phyloP scores from a whole-genome alignment of 2,888 invertebrate species.

The Siphlonurus alternatus region DNA sequence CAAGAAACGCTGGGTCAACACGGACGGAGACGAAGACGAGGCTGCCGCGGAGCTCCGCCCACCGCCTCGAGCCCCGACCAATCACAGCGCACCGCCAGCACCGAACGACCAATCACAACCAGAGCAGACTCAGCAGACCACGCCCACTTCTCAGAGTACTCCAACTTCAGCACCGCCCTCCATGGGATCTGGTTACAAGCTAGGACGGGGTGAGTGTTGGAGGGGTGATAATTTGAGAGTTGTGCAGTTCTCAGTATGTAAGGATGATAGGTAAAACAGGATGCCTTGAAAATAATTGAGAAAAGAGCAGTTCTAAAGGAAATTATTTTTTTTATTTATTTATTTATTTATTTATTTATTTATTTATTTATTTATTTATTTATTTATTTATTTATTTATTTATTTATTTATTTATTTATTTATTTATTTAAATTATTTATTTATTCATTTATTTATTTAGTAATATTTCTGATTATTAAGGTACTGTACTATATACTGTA shows the following conservation, averaged over 20 bases:
- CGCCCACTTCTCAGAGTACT: neutral
- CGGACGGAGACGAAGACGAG: slow-evolving; percentile 50
- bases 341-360: no score
- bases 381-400: no score
- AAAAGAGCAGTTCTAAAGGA: no score
- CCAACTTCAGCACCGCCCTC: neutral
- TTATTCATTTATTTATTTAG: no score
- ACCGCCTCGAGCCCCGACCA: slow-evolving; percentile 28
- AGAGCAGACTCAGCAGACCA: no score
- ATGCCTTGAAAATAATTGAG: slow-evolving; percentile 3
- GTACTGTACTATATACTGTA: no score
- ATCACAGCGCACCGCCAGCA: slow-evolving; percentile 24
- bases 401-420: no score
- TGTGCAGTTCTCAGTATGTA: neutral
- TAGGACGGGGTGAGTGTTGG: slow-evolving; percentile 48
- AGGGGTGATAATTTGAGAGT: no score
- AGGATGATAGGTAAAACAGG: neutral
- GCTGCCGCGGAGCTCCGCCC: slow-evolving; percentile 36
- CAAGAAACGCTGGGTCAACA: slow-evolving; percentile 74
- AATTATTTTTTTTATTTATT: no score
- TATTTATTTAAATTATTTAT: no score
- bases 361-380: no score
- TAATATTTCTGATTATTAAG: no score
- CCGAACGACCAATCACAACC: slow-evolving; percentile 1
- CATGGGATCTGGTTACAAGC: slow-evolving; percentile 60